Percentiles rank a stretch among this genome's conserved stretches.
These are phyloP conservation scores for Urocolius indicus DNA, from an alignment of 2,113 vertebrate genomes.

Conservation along the genomic window DNA sequence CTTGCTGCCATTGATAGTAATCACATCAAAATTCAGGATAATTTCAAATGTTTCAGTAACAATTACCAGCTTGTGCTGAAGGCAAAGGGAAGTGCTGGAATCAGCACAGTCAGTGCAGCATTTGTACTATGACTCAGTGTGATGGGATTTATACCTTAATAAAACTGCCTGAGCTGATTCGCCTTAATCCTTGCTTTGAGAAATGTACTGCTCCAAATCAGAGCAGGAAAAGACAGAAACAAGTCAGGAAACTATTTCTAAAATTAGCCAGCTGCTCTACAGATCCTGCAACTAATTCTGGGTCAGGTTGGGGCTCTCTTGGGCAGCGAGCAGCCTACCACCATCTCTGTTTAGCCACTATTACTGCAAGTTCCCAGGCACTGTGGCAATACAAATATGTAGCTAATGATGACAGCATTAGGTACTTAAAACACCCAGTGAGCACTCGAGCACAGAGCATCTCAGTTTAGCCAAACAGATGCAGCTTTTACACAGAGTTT, in stretches of 20 bases:
- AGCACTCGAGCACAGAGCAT: background rate
- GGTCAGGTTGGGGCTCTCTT: background rate
- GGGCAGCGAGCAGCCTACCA: background rate
- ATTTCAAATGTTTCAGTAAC: slow-evolving; percentile 39
- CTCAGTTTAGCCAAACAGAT: background rate
- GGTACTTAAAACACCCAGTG: background rate
- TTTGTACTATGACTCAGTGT: background rate
- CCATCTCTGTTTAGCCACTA: background rate
- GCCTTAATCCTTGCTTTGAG: background rate
- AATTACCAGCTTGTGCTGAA: background rate
- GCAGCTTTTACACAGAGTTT: background rate
- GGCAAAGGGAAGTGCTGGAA: background rate
- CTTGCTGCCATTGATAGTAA: background rate
- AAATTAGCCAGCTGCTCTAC: background rate
- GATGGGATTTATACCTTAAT: background rate
- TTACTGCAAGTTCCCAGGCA: background rate
- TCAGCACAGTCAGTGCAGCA: background rate
- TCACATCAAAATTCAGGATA: slow-evolving; percentile 12
- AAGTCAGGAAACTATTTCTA: background rate
- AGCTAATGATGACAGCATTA: background rate
- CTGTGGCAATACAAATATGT: background rate
- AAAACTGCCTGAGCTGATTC: background rate
- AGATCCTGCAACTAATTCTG: background rate
- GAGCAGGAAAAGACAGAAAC: background rate
- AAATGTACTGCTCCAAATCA: background rate